These are phyloP conservation scores for Nixonia krombeini DNA, from an alignment of 1,140 invertebrate species.

Conservation along the genomic window DNA sequence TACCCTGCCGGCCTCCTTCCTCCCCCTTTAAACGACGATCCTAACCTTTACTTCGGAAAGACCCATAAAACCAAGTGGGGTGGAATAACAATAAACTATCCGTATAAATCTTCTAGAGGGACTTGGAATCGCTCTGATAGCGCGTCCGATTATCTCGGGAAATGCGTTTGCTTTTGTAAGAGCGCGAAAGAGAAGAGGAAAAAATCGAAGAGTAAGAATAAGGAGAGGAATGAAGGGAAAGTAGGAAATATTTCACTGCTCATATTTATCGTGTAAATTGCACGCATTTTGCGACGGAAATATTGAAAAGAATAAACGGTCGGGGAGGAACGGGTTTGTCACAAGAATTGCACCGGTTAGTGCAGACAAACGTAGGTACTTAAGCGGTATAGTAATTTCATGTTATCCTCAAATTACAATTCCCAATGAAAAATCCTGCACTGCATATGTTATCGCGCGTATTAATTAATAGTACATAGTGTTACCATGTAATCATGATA, in stretches of 20 bases:
- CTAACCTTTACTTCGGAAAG: constrained; percentile 54
- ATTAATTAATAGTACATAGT: no score
- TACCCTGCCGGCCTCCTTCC: constrained; percentile 26
- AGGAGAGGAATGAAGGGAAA: constrained; percentile 35
- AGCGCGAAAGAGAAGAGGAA: constrained; percentile 34
- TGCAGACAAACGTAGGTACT: no score
- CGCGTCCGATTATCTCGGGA: constrained; percentile 64
- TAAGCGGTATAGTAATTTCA: no score
- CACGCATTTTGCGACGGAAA: constrained; percentile 18
- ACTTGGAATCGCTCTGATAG: constrained; percentile 58
- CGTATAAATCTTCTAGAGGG: constrained; percentile 63
- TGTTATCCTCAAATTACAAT: no score
- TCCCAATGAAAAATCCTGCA: no score
- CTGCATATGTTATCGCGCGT: no score
- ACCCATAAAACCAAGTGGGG: constrained; percentile 66
- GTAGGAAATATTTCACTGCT: constrained; percentile 34
- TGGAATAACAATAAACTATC: constrained; percentile 70
- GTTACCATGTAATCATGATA: no score
- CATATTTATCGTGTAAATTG: constrained; percentile 54
- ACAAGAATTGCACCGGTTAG: no score
- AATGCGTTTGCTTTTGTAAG: constrained; percentile 62
- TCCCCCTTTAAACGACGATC: constrained; percentile 34
- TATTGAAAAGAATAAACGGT: constrained; percentile 18
- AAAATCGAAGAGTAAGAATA: no score
- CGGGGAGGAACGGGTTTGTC: not conserved